Percentiles rank a stretch among this genome's conserved stretches.
Conservation (phyloP, 2,113 vertebrate species). For the Ovis aries region DNA sequence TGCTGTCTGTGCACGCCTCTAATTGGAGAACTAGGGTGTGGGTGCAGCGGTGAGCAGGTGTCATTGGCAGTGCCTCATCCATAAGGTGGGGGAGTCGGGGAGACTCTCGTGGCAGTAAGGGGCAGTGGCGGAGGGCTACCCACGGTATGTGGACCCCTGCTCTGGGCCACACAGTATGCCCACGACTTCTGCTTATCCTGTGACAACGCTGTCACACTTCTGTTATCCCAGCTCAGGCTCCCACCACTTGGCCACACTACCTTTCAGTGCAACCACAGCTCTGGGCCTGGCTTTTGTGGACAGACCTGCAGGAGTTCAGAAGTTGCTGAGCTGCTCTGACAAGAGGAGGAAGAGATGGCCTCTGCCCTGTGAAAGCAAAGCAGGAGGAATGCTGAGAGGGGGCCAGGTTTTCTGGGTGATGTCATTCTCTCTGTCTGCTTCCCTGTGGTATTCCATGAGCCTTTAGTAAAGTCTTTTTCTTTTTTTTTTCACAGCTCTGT, state of each 20-base stretch:
- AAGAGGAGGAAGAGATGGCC: background rate
- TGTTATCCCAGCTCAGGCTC: background rate
- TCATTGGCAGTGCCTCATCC: background rate
- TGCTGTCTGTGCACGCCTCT: background rate
- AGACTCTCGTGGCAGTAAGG: background rate
- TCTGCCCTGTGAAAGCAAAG: background rate
- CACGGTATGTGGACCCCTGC: background rate
- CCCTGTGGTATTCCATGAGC: background rate
- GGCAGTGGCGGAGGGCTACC: background rate
- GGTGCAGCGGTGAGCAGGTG: background rate
- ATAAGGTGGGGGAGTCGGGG: too few relatives aligned
- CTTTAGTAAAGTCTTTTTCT: background rate
- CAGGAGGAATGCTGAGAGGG: background rate
- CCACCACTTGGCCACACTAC: background rate
- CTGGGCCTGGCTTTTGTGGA: background rate
- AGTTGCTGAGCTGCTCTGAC: background rate
- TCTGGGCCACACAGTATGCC: background rate
- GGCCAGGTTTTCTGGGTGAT: background rate
- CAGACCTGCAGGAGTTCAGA: background rate
- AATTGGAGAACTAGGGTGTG: background rate
- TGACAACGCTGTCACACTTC: rapidly evolving
- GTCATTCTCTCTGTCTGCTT: background rate
- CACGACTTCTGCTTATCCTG: background rate
- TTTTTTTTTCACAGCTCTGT: background rate
- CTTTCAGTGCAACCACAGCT: background rate